These are phyloP conservation scores for Hippocampus abdominalis DNA, from an alignment of 2,113 vertebrate genomes.

Conservation along the genomic window DNA sequence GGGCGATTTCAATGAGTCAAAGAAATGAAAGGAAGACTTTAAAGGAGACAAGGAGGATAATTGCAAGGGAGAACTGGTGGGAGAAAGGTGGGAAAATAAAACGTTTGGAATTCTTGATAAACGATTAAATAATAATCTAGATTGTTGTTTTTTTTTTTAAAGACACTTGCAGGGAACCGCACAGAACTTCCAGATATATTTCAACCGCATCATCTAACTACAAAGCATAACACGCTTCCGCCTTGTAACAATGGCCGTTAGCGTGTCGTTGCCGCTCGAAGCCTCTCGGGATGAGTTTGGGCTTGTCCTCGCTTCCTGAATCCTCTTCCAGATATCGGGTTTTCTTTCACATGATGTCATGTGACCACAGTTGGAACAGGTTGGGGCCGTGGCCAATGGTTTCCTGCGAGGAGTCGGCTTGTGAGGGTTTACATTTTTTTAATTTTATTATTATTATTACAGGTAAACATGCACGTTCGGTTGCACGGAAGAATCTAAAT, in stretches of 20 bases:
- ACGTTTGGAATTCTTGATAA: not conserved
- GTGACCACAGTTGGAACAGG: not conserved
- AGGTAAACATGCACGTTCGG: too few species aligned
- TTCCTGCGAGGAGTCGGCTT: too few species aligned
- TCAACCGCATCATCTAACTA: not conserved
- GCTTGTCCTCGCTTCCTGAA: slow-evolving; percentile 55
- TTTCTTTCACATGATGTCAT: slow-evolving; percentile 19
- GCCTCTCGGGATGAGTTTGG: slow-evolving; percentile 56
- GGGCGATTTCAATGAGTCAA: slow-evolving; percentile 55
- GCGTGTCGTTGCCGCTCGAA: slow-evolving; percentile 48
- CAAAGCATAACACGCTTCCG: slow-evolving; percentile 9
- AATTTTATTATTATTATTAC: too few species aligned
- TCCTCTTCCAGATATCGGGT: slow-evolving; percentile 30
- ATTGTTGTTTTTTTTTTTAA: slow-evolving; percentile 22
- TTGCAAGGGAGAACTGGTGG: slow-evolving; percentile 43
- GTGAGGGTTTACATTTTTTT: too few species aligned
- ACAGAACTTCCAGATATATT: slow-evolving; percentile 36
- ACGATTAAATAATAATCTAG: not conserved
- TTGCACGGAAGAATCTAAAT: too few species aligned
- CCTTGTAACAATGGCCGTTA: slow-evolving; percentile 65
- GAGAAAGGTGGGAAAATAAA: slow-evolving; percentile 5
- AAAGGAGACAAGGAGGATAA: slow-evolving; percentile 38
- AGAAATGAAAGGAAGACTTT: slow-evolving; percentile 50
- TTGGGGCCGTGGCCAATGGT: not conserved
- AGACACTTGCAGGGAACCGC: slow-evolving; percentile 38